These are phyloP conservation scores for Pipa parva DNA, from an alignment of 2,113 vertebrate genomes.

Conservation along the genomic window DNA sequence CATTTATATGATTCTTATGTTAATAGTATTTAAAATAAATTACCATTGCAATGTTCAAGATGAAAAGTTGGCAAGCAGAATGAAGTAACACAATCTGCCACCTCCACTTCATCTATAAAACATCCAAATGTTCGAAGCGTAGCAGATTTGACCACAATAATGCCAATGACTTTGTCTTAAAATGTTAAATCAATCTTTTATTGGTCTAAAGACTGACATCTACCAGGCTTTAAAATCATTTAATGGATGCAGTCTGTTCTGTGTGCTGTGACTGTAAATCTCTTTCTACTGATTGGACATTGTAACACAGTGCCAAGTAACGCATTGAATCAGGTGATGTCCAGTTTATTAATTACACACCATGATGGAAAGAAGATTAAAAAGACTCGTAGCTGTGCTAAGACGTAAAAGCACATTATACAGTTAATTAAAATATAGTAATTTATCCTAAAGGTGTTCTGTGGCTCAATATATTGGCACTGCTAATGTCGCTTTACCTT, in stretches of 20 bases:
- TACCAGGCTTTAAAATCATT: constrained; percentile 31
- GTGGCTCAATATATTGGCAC: constrained; percentile 1
- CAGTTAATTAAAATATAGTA: constrained; percentile 35
- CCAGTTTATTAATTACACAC: constrained; percentile 20
- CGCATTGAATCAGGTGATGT: constrained; percentile 24
- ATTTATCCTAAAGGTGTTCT: constrained; percentile 20
- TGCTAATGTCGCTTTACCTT: neutral
- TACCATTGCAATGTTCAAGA: neutral
- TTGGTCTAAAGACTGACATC: constrained; percentile 32
- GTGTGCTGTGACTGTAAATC: constrained; percentile 30
- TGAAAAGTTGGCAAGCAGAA: neutral
- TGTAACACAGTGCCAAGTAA: constrained; percentile 11
- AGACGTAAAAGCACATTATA: constrained; percentile 11
- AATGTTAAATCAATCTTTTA: constrained; percentile 35
- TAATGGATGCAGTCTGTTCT: constrained; percentile 30
- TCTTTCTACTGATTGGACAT: constrained; percentile 32
- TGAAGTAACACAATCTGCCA: constrained; percentile 11
- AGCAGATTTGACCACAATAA: constrained; percentile 2
- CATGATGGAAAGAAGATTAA: constrained; percentile 31
- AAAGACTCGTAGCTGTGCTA: constrained; percentile 9
- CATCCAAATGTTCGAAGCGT: neutral
- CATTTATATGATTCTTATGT: neutral
- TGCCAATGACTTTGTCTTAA: constrained; percentile 22
- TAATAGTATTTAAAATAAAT: neutral
- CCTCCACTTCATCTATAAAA: constrained; percentile 17